A percentile compares a stretch with the other conserved stretches of the same genome.
phyloP scores from a whole-genome alignment of 35 echinoderm and acorn worm species.

The Lytechinus pictus region DNA sequence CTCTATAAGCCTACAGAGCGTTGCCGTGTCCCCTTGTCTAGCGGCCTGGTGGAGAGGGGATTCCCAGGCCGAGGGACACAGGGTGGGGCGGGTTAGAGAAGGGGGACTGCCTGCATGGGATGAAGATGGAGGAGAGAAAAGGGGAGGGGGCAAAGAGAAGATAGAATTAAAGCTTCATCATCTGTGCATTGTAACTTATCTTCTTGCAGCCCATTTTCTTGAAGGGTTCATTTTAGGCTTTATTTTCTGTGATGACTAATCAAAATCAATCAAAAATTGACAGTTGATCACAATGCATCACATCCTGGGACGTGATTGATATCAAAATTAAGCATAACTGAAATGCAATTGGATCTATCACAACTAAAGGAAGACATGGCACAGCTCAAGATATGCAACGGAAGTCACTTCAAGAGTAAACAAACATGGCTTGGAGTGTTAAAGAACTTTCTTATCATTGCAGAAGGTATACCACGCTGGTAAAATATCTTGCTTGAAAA shows the following conservation, averaged over 20 bases:
- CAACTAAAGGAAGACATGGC: neutral
- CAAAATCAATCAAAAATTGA: no score
- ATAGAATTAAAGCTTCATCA: neutral
- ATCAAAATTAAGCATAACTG: no score
- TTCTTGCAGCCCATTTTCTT: neutral
- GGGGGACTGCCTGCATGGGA: conserved; percentile 62
- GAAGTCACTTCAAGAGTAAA: neutral
- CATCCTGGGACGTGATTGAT: no score
- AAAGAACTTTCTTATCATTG: neutral
- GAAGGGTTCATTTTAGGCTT: neutral
- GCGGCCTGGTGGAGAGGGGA: conserved; percentile 86
- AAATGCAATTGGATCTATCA: no score
- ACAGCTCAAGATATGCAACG: neutral
- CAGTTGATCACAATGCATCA: no score
- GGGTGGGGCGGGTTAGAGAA: conserved; percentile 73
- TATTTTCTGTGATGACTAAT: no score
- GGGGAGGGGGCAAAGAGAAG: neutral
- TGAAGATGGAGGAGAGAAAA: neutral
- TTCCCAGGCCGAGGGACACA: conserved; percentile 61
- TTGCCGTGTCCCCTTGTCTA: conserved; percentile 77
- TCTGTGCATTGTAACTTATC: neutral
- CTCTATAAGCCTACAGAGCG: conserved; percentile 91
- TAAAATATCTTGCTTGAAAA: neutral
- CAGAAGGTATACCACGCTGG: neutral
- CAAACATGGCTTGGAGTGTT: neutral